Conservation (phyloP, 2,888 invertebrate species). For the Tethea ocularis region DNA sequence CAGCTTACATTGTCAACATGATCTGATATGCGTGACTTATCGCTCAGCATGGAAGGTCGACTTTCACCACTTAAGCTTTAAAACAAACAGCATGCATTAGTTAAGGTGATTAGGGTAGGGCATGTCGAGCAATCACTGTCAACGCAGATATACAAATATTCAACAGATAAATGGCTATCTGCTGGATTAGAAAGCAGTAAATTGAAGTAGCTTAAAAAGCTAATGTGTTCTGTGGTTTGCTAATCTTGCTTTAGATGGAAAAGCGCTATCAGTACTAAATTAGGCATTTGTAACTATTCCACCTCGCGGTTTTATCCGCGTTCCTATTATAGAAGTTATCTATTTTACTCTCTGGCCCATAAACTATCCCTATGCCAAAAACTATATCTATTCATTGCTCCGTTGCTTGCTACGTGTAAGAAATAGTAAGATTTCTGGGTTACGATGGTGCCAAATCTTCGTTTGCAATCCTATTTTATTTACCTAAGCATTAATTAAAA, state of each 20-base stretch:
- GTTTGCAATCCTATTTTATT: too few species aligned
- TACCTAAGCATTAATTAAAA: too few species aligned
- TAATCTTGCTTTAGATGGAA: neutral
- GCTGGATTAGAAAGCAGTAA: neutral
- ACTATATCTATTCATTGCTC: too few species aligned
- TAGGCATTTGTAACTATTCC: too few species aligned
- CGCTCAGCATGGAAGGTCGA: neutral
- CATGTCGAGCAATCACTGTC: slow-evolving; percentile 4
- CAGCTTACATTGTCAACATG: neutral
- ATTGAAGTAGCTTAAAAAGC: neutral
- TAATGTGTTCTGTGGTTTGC: neutral
- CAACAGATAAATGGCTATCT: neutral
- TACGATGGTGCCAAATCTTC: too few species aligned
- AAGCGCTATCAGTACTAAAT: too few species aligned
- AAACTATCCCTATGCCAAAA: too few species aligned
- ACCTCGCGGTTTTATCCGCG: too few species aligned
- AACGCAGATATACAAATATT: neutral
- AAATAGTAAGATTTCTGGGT: too few species aligned
- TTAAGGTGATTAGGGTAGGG: neutral
- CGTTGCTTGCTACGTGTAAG: too few species aligned
- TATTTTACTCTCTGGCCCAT: too few species aligned
- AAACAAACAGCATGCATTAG: slow-evolving; percentile 2
- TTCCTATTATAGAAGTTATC: too few species aligned
- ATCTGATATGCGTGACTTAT: neutral
- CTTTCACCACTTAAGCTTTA: slow-evolving; percentile 5